Evolutionary conservation across 2,113 vertebrate species (phyloP).

Genomic region (Pygoscelis adeliae): DNA sequence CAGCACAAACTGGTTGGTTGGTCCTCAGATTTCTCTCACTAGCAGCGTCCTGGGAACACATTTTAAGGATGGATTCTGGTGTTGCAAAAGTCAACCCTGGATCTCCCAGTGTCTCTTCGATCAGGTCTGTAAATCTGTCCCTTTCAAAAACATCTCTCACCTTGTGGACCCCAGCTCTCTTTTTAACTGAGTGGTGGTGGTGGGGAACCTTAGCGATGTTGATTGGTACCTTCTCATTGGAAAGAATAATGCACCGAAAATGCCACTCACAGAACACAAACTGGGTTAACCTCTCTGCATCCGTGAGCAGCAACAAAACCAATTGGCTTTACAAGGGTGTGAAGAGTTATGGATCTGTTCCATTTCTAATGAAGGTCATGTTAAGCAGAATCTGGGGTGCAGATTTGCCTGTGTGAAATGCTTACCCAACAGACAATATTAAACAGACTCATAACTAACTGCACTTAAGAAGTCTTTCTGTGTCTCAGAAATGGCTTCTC

Average conservation of each 20-base stretch:
- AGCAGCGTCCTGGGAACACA: conserved; percentile 52
- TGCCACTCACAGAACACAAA: conserved; percentile 75
- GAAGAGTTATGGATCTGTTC: background rate
- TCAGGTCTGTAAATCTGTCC: conserved; percentile 76
- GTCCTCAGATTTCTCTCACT: conserved; percentile 49
- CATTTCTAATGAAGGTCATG: background rate
- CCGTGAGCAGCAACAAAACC: conserved; percentile 27
- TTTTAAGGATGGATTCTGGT: conserved; percentile 70
- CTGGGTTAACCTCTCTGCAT: background rate
- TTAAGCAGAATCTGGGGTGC: background rate
- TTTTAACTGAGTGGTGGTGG: conserved; percentile 26
- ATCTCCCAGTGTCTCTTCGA: conserved; percentile 71
- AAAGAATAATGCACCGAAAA: background rate
- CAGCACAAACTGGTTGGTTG: background rate
- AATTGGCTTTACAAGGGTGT: background rate
- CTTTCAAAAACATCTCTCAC: conserved; percentile 28
- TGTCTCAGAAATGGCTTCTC: background rate
- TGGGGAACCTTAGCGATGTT: background rate
- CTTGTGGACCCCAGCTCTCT: conserved; percentile 10
- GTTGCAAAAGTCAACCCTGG: conserved; percentile 74
- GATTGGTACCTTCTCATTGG: background rate
- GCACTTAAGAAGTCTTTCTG: background rate
- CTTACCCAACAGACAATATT: background rate
- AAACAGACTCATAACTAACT: background rate
- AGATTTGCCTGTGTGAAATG: background rate